These are phyloP conservation scores for Scortum barcoo DNA, from an alignment of 2,113 vertebrate genomes.

Conservation along the genomic window DNA sequence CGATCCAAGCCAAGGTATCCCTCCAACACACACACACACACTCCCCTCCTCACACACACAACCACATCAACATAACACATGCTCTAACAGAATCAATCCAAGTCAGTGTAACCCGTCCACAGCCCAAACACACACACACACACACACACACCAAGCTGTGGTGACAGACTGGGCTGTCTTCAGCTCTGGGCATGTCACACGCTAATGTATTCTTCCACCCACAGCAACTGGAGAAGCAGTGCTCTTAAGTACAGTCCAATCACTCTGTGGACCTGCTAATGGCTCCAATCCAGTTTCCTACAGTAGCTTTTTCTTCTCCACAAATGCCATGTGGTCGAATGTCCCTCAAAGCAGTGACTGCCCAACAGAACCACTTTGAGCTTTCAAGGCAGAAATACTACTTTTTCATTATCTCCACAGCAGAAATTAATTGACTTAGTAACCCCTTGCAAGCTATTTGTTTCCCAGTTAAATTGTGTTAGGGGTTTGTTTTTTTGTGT, in stretches of 20 bases:
- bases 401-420: constrained; percentile 50
- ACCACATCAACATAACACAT: constrained; percentile 39
- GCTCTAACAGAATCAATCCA: constrained; percentile 41
- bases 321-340: constrained; percentile 63
- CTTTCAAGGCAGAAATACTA: constrained; percentile 46
- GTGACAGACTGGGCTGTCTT: constrained; percentile 66
- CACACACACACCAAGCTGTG: constrained; percentile 48
- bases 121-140: constrained; percentile 20
- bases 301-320: constrained; percentile 62
- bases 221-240: constrained; percentile 69
- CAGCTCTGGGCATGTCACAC: constrained; percentile 72
- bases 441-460: constrained; percentile 32
- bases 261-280: constrained; percentile 69
- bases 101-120: constrained; percentile 42
- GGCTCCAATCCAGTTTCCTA: constrained; percentile 66
- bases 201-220: constrained; percentile 79
- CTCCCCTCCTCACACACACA: not conserved
- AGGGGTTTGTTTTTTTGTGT: constrained; percentile 14
- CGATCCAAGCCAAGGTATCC: constrained; percentile 26
- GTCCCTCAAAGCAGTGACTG: constrained; percentile 52
- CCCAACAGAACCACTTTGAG: constrained; percentile 32
- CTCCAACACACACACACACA: constrained; percentile 25
- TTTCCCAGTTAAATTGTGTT: constrained; percentile 49
- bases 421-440: constrained; percentile 46
- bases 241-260: constrained; percentile 76